Percentiles rank a stretch among this genome's conserved stretches.
Evolutionary conservation across 1,140 invertebrate genomes (phyloP).

Genomic region (Brachionus koreanus): DNA sequence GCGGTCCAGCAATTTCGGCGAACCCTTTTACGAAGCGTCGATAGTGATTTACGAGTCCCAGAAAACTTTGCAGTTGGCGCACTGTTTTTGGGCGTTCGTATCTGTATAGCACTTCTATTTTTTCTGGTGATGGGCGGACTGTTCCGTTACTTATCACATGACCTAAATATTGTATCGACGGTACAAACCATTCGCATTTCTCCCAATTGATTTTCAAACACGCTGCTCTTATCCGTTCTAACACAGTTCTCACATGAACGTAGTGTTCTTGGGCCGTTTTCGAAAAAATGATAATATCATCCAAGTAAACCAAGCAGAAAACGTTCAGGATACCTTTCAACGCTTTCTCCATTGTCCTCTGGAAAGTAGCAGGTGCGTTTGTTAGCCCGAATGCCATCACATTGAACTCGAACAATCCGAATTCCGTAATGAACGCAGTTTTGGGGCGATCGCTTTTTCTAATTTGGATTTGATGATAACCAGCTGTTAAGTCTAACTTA

Average conservation of each 20-base stretch:
- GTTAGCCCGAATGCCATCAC: neutral
- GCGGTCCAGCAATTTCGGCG: conserved; percentile 31
- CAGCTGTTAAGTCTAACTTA: neutral
- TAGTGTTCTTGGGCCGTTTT: neutral
- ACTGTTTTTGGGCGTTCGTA: neutral
- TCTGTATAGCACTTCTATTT: neutral
- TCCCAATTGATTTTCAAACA: neutral
- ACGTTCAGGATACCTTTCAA: neutral
- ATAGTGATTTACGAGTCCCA: conserved; percentile 50
- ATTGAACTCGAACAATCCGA: neutral
- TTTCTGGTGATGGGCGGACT: neutral
- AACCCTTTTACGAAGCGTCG: conserved; percentile 47
- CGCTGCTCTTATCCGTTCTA: neutral
- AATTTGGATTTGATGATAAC: neutral
- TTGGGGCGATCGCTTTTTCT: neutral
- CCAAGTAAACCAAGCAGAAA: neutral
- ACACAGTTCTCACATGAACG: neutral
- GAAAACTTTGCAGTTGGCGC: conserved; percentile 46
- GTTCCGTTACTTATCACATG: neutral
- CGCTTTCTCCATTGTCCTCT: neutral
- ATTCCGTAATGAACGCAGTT: neutral
- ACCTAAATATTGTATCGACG: neutral
- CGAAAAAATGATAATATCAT: neutral
- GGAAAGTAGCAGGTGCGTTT: neutral
- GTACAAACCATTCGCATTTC: neutral